Conservation (phyloP, 2,888 invertebrate genomes). For the Thereva unica region DNA sequence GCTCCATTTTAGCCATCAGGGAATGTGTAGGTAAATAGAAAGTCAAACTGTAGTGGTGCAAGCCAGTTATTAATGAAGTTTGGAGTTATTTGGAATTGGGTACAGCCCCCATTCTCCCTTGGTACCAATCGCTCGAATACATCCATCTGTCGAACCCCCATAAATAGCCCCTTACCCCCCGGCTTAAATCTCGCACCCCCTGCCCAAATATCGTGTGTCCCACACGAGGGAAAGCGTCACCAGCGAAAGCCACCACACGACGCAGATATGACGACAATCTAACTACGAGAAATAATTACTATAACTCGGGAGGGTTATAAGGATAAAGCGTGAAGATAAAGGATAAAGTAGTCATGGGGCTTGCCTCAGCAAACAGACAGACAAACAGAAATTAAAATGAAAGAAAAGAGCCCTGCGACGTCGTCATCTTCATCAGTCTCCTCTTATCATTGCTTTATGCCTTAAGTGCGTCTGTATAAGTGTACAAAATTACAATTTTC, state of each 20-base stretch:
- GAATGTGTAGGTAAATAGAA: conserved; percentile 26
- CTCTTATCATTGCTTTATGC: conserved; percentile 17
- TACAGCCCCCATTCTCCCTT: too few relatives aligned
- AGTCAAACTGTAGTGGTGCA: conserved; percentile 35
- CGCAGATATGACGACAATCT: conserved; percentile 25
- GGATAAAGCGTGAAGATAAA: not conserved
- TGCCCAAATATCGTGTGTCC: too few relatives aligned
- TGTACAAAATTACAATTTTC: conserved; percentile 54
- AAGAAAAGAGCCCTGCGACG: conserved; percentile 39
- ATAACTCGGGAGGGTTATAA: conserved; percentile 32
- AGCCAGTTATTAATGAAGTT: conserved; percentile 40
- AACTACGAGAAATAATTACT: conserved; percentile 20
- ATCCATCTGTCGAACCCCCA: too few relatives aligned
- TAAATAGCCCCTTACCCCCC: too few relatives aligned
- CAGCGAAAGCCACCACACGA: conserved; percentile 15
- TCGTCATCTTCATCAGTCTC: conserved; percentile 28
- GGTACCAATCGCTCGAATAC: too few relatives aligned
- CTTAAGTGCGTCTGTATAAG: conserved; percentile 6
- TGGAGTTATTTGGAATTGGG: conserved; percentile 1
- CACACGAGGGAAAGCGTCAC: conserved; percentile 22
- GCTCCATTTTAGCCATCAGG: not conserved
- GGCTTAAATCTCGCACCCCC: too few relatives aligned
- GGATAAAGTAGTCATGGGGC: not conserved
- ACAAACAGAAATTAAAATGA: conserved; percentile 40
- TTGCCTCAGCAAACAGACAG: conserved; percentile 27